These are phyloP conservation scores for Enteromius fasciolatus DNA, from an alignment of 2,797 vertebrate genomes.

Conservation along the genomic window DNA sequence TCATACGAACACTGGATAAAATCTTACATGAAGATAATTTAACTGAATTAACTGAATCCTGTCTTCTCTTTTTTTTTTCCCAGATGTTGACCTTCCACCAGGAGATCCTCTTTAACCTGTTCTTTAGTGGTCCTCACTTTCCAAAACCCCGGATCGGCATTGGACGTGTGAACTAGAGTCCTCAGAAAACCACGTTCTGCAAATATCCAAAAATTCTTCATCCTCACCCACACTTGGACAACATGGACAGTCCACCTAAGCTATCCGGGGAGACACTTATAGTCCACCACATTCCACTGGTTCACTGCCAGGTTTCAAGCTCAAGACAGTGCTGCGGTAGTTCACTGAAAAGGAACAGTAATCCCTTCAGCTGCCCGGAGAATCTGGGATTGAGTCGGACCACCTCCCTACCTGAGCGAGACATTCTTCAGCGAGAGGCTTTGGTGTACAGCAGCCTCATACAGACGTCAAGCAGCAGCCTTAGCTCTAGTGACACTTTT, in stretches of 20 bases:
- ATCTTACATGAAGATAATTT: background rate
- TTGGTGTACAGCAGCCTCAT: conserved; percentile 89
- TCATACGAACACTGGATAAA: conserved; percentile 1
- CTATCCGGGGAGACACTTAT: conserved; percentile 94
- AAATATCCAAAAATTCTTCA: background rate
- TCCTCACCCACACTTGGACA: conserved; percentile 47
- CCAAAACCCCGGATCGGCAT: conserved; percentile 58
- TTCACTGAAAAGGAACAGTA: conserved; percentile 80
- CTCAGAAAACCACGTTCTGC: background rate
- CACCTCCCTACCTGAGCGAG: conserved; percentile 86
- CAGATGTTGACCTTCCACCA: conserved; percentile 76
- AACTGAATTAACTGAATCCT: background rate
- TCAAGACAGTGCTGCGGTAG: conserved; percentile 76
- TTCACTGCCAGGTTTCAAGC: conserved; percentile 93
- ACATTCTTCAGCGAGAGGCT: conserved; percentile 86
- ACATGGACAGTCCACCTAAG: conserved; percentile 92
- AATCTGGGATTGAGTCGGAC: conserved; percentile 83
- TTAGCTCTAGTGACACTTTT: conserved; percentile 57
- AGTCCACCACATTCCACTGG: conserved; percentile 97
- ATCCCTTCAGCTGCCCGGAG: conserved; percentile 86
- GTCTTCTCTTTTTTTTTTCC: conserved; percentile 28
- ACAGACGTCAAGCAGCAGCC: conserved; percentile 68
- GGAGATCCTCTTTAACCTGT: conserved; percentile 66
- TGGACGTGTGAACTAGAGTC: conserved; percentile 61
- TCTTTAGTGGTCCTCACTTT: conserved; percentile 66